Evolutionary conservation across 2,797 vertebrate genomes (phyloP).

Genomic region (Schizopygopsis pylzovi): DNA sequence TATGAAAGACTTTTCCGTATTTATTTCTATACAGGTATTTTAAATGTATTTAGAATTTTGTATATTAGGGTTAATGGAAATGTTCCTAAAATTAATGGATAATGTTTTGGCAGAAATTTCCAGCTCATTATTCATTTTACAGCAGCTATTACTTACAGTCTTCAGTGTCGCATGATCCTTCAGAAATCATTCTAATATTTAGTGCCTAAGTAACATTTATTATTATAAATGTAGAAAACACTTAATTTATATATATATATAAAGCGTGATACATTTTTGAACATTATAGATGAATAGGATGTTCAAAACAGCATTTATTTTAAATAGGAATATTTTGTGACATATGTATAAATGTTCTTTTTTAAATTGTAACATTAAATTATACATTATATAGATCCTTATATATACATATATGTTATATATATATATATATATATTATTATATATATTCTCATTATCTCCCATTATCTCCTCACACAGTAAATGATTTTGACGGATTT

Average conservation of each 20-base stretch:
- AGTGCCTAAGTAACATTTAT: background rate
- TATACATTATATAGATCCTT: background rate
- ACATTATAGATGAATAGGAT: background rate
- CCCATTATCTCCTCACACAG: background rate
- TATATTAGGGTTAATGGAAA: background rate
- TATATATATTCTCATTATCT: no score
- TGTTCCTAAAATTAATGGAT: background rate
- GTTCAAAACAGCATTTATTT: background rate
- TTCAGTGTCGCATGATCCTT: no score
- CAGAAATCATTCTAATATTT: background rate
- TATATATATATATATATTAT: no score
- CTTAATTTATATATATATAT: background rate
- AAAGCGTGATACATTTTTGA: background rate
- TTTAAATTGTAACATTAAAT: background rate
- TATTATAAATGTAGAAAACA: background rate
- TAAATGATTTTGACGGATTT: background rate
- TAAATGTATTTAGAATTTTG: no score
- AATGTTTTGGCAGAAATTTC: background rate
- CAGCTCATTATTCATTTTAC: background rate
- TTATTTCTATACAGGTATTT: no score
- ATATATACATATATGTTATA: no score
- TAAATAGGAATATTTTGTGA: background rate
- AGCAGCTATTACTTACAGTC: background rate
- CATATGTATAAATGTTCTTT: background rate
- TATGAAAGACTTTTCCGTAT: no score